Evolutionary conservation across 2,888 invertebrate genomes (phyloP).

Genomic region (Apeira syringaria): DNA sequence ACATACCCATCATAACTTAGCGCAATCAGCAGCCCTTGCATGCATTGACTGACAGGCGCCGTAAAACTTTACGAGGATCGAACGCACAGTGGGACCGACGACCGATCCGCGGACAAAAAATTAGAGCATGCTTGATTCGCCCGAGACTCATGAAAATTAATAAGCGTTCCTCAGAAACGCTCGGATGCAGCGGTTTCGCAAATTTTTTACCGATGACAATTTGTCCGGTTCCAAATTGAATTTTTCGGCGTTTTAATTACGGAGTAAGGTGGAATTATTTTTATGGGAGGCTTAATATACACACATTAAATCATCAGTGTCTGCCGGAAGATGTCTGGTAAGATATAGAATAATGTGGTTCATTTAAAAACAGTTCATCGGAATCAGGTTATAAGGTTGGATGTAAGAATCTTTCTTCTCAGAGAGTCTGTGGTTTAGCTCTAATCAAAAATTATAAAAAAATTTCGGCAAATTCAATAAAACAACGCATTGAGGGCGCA

Average conservation of each 20-base stretch:
- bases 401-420: no score
- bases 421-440: no score
- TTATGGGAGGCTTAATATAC: conserved; percentile 18
- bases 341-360: background rate
- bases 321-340: background rate
- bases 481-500: no score
- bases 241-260: conserved; percentile 45
- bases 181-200: conserved; percentile 26
- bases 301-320: conserved; percentile 14
- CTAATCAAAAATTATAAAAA: no score
- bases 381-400: no score
- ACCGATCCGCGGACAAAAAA: conserved; percentile 8
- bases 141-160: conserved; percentile 66
- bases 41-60: conserved; percentile 35
- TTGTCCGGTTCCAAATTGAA: conserved; percentile 48
- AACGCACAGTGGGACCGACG: conserved; percentile 37
- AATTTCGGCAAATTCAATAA: no score
- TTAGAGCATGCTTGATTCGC: background rate
- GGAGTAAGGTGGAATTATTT: conserved; percentile 26
- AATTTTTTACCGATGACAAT: conserved; percentile 41
- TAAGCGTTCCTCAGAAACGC: conserved; percentile 50
- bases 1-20: conserved; percentile 36
- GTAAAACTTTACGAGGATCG: conserved; percentile 45
- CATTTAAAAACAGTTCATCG: background rate
- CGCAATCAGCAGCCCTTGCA: conserved; percentile 26